Conservation (phyloP, 1,140 invertebrate genomes). For the Radopholus similis region DNA sequence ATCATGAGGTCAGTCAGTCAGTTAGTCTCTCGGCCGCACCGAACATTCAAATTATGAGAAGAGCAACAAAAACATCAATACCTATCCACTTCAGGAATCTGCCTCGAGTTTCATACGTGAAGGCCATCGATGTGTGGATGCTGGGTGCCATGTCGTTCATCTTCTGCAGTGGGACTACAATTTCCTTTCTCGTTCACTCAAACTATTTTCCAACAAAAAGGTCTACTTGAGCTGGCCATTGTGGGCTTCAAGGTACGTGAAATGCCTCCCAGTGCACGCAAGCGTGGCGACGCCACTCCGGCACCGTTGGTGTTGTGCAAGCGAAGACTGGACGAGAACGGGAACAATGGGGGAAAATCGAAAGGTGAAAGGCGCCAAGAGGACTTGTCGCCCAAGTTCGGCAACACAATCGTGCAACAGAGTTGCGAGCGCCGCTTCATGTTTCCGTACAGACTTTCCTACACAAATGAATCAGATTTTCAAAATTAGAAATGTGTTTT, state of each 20-base stretch:
- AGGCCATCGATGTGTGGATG: slow-evolving; percentile 22
- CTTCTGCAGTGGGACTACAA: slow-evolving; percentile 13
- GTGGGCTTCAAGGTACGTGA: slow-evolving; percentile 21
- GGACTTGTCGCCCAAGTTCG: slow-evolving; percentile 9
- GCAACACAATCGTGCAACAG: neutral
- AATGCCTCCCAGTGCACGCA: neutral
- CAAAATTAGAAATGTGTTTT: neutral
- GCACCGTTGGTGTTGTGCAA: neutral
- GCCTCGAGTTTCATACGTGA: slow-evolving; percentile 27
- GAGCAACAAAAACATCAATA: neutral
- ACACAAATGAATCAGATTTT: neutral
- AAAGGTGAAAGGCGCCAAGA: neutral
- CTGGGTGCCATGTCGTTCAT: slow-evolving; percentile 20
- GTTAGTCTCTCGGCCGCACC: too few species aligned
- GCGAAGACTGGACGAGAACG: slow-evolving; percentile 1
- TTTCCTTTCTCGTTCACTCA: neutral
- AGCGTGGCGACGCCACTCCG: neutral
- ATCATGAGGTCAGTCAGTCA: slow-evolving; percentile 46
- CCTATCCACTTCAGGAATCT: slow-evolving; percentile 7
- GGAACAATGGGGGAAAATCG: neutral
- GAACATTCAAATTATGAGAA: neutral
- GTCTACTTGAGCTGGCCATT: slow-evolving; percentile 21
- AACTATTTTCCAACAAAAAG: slow-evolving; percentile 7
- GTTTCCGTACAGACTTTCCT: slow-evolving; percentile 6
- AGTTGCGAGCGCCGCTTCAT: slow-evolving; percentile 9